Base-by-base conservation (phyloP, 2,113 vertebrate species). In the Colistium nudipinnis region DNA sequence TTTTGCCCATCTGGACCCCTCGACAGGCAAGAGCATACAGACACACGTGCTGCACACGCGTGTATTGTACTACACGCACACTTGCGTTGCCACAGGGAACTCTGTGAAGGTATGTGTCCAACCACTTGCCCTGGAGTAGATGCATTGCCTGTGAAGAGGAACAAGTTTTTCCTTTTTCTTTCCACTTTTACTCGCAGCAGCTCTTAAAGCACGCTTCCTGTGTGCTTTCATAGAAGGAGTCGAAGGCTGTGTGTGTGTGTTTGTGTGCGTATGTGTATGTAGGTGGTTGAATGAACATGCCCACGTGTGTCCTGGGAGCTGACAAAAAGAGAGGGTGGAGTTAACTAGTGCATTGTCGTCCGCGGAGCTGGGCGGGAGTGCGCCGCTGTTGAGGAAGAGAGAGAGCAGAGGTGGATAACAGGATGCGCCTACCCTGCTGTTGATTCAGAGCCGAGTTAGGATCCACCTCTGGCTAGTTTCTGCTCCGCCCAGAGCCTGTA, bases 51-150 rank as follows among this genome's bases (percentile, higher is more conserved):
- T 47, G 20, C 12, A 55, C 62, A 57, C 39, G 48, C 44, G 71
- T 49, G 49, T 20, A 55, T 54, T 70, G 39, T 72, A 38, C 24
- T 31, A 12, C 70, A 39, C 47, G 14, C 51, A 16, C 49, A 20
- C 38, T 24, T 10, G 11, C 31, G 57, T 77, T 22, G 48, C 74
- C 70, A 65, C 3, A 25, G 72, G 64, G 71, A 69, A 47, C 66
- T 61, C 30, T 61, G 69, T 36, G 65, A 33, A 82, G 69, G 70
- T 74, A 52, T 74, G 57, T 75, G 78, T 76, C 24, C 38, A 82
- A 62, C 56, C 74, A 70, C 82, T 87, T 72, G 80, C 72, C 84
- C 71, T 38, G 36, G n/a, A 86, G 80, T 27, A 48, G 59, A 56
- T 87, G 88, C 63, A 11, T 78, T 62, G 30, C 59, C 54, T 52